Evolutionary conservation across 2,797 vertebrate genomes (phyloP).

Genomic region (Siniperca undulata): DNA sequence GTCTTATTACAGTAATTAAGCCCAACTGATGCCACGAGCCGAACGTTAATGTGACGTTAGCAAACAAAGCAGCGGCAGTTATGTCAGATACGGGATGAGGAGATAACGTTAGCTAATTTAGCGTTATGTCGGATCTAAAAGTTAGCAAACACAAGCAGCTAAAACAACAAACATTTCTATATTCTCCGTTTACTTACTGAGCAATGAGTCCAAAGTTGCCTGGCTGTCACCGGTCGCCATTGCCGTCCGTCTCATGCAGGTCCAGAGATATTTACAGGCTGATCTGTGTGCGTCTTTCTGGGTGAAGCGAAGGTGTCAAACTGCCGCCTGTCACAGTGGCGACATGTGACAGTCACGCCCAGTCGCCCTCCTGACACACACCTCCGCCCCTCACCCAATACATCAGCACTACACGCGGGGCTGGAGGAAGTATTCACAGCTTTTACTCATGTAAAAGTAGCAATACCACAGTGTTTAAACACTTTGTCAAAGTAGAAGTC

Average conservation of each 20-base stretch:
- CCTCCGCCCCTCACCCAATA: no score
- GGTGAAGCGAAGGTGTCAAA: constrained; percentile 55
- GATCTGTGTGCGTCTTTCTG: not conserved
- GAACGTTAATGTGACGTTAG: not conserved
- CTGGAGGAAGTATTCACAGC: no score
- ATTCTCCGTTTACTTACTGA: constrained; percentile 74
- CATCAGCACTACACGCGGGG: no score
- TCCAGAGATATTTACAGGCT: not conserved
- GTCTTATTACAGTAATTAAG: accelerated
- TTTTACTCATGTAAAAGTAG: no score
- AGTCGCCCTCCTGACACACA: constrained; percentile 54
- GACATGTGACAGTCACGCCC: constrained; percentile 80
- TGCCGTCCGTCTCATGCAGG: not conserved
- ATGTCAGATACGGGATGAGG: no score
- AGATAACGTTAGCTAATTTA: not conserved
- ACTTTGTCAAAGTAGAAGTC: no score
- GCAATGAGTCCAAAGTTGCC: constrained; percentile 74
- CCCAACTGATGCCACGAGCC: no score
- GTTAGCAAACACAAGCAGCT: not conserved
- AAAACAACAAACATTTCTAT: not conserved
- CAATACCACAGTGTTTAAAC: no score
- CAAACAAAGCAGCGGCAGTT: not conserved
- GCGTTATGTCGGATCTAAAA: not conserved
- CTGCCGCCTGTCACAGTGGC: constrained; percentile 14
- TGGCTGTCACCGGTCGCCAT: constrained; percentile 77